Base-by-base conservation (phyloP, 1,140 invertebrate species). In the Aphidius ervi region DNA sequence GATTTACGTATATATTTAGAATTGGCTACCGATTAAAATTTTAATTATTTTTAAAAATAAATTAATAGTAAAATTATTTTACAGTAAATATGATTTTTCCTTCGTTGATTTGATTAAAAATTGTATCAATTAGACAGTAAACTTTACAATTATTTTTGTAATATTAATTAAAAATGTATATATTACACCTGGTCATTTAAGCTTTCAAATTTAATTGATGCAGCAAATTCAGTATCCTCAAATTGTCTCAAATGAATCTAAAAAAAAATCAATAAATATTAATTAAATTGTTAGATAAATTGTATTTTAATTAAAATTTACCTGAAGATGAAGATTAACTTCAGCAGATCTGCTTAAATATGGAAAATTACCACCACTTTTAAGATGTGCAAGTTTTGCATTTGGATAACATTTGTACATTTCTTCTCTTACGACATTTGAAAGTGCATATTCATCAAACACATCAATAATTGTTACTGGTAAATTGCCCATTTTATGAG, bases 291-390 rank as follows among this genome's bases (percentile, higher is more conserved):
- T 60, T 0, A 37, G 43, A 6, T 5, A 5, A 9, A 31, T 50
- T 49, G 46, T 42, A 2, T 42, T n/a, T 50, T 8, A 66, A 61
- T 52, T 56, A 58, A 43, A 20, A 70, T 73, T 82, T 82, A 94
- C 93, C 83, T 93, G 85, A 72, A 96, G 83, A 83, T 94, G 91
- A 58, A 95, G 81, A 81, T 95, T 95, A 23, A 95, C 92, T 84
- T 97, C 93, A 69, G 90, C 89, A 75, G 88, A 87, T 74, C 91
- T 84, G 76, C 93, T 94, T 48, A 97, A 81, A 72, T 94, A 96
- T 5, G 93, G 93, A 78, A 95, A 97, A 79, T 95, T 95, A 5
- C 93, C 93, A 6, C 93, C 93, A 68, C 82, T 87, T 74, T 96
- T 95, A 10, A 95, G 78, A 78, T 94, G 91, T 5, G 92, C 93